Conservation (phyloP, 1,140 invertebrate genomes). For the Mercenaria mercenaria region DNA sequence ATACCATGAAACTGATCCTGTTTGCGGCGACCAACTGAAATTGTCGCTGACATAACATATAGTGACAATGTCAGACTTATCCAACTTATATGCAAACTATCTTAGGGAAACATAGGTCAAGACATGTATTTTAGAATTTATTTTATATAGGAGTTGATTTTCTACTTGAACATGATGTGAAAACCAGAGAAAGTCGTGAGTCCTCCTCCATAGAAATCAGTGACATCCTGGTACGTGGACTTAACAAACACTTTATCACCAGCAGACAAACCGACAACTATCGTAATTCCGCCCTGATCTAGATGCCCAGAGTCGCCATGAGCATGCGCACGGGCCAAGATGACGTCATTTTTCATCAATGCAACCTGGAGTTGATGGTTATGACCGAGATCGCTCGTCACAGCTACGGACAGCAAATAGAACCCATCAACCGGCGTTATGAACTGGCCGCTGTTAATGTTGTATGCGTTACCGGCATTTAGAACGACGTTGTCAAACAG, state of each 20-base stretch:
- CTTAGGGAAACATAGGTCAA: too few relatives aligned
- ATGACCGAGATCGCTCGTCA: slow-evolving; percentile 23
- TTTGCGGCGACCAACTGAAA: too few relatives aligned
- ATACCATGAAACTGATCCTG: too few relatives aligned
- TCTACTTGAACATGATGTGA: slow-evolving; percentile 13
- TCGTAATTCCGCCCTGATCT: slow-evolving; percentile 5
- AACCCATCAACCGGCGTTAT: neutral
- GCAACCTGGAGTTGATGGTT: slow-evolving; percentile 15
- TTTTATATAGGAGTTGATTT: too few relatives aligned
- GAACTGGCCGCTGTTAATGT: neutral
- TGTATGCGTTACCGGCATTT: slow-evolving; percentile 5
- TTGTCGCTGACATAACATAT: too few relatives aligned
- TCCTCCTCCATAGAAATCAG: neutral
- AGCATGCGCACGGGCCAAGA: slow-evolving; percentile 22
- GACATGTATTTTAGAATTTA: too few relatives aligned
- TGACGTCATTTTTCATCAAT: slow-evolving; percentile 6
- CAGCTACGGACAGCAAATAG: neutral
- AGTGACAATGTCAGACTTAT: too few relatives aligned
- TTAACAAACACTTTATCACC: neutral
- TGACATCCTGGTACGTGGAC: neutral
- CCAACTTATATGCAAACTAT: too few relatives aligned
- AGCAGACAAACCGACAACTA: neutral
- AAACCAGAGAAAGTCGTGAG: slow-evolving; percentile 8
- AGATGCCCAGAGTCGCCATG: slow-evolving; percentile 32
- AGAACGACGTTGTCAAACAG: slow-evolving; percentile 7